Evolutionary conservation across 1,140 invertebrate species (phyloP).

Genomic region (Sweltsa coloradensis): DNA sequence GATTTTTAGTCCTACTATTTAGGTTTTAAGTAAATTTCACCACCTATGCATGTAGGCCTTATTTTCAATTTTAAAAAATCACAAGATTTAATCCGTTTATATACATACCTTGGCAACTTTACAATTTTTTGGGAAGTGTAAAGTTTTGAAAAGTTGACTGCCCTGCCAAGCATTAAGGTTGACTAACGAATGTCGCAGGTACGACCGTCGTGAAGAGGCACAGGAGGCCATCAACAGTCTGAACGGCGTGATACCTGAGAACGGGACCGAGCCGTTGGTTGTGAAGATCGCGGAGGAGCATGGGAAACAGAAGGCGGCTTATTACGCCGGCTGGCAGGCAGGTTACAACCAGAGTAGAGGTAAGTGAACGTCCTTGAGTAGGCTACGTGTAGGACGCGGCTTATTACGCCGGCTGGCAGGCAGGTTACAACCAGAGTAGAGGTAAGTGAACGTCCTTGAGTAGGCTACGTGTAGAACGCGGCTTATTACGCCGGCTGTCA

Average conservation of each 20-base stretch:
- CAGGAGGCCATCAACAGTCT: constrained; percentile 73
- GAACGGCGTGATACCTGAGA: constrained; percentile 75
- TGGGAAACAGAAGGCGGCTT: constrained; percentile 72
- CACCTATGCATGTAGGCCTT: no score
- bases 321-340: constrained; percentile 44
- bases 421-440: constrained; percentile 38
- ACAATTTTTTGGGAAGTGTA: no score
- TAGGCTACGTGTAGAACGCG: constrained; percentile 45
- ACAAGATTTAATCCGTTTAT: no score
- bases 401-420: constrained; percentile 44
- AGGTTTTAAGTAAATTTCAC: no score
- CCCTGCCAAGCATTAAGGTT: no score
- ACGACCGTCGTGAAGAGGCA: constrained; percentile 72
- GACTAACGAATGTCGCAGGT: constrained; percentile 43
- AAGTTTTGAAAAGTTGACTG: no score
- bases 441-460: constrained; percentile 26
- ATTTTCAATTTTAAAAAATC: no score
- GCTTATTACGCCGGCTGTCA: constrained; percentile 44
- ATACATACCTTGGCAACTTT: no score
- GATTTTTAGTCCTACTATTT: no score
- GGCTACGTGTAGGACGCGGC: constrained; percentile 68
- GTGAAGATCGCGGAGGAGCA: constrained; percentile 90
- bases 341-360: constrained; percentile 39
- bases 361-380: constrained; percentile 20
- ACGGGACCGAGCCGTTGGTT: constrained; percentile 65